Evolutionary conservation across 2,888 invertebrate genomes (phyloP), one percentile per base, ranked within the genome.

Genomic region (Ceraclea dissimilis): DNA sequence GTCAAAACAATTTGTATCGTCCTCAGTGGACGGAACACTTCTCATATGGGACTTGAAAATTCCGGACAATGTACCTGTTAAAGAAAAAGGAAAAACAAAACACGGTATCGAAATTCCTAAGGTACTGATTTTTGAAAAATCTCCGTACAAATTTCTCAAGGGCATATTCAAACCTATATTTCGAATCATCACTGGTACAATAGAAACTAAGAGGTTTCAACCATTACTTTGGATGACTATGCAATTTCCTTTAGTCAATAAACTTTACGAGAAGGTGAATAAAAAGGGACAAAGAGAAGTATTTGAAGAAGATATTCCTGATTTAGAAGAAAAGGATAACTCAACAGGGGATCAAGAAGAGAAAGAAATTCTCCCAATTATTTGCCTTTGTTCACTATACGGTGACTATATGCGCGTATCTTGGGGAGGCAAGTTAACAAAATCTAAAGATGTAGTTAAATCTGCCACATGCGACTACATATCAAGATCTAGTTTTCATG

Each of bases 1-100:
- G 20, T 74, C 82, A 11, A 70, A 81, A 56, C 86, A 85, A 65
- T 85, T 89, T 66, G 68, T 83, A 2, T 82, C 86, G 1, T 76
- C 80, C 21, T 79, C 85, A 21, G 74, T 80, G 60, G 89, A 89
- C 67, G 88, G 88, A 1, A 78, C 72, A 1, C 73, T 89, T 49
- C 74, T 83, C 43, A 81, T 87, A 66, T 90, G 89, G 88, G 83
- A 86, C 47, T 31, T 60, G 17, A 58, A 56, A 43, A 43, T 26
- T 2, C 5, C 56, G 4, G 31, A 31, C 13, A 43, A 47, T 43
- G 33, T 31, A 16, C 17, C 43, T 8, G 5, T 8, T 43, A 26
- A 26, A 26, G 39, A 39, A 4, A 13, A 5, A 4, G 13, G 13
- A 8, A 39, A 39, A 39, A 16, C 39, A 39, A 39, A 39, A 39